Evolutionary conservation across 2,113 vertebrate genomes (phyloP), one percentile per base, ranked within the genome.

Genomic region (Microcebus tavaratra): DNA sequence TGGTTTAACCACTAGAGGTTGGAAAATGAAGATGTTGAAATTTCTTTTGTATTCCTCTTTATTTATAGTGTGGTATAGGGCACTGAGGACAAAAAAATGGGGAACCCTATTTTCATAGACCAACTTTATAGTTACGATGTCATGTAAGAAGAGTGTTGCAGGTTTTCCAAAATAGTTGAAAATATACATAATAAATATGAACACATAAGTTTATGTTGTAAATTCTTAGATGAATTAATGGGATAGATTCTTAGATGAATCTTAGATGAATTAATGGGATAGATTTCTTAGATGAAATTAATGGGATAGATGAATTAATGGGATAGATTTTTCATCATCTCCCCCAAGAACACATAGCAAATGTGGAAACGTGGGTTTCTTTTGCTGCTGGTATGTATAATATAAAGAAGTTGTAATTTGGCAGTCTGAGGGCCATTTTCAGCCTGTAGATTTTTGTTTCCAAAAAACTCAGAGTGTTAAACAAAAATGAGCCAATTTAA

Each of bases 11-110:
- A 70, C 89, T 93, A 91, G 87, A 87, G 67, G 29, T 9, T 94
- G 70, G 72, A 95, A 90, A 96, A 78, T 48, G 42, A 96, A 96
- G 94, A 91, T 84, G 73, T 68, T 55, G 42, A 79, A 85, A 89
- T 29, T 89, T 95, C 81, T 91, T 76, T 88, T 86, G 63, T 88
- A 48, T 80, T 83, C 42, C 57, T 90, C n/a, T 88, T 93, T 39
- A 84, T 94, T 53, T 89, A 50, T 34, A 83, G 39, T 61, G 36
- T 88, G 55, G 55, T 45, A n/a, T 23, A 79, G 39, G 10, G 14
- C n/a, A 65, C 0, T 42, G n/a, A 80, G 48, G 75, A 78, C 48
- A 57, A 80, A n/a, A 59, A 82, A 50, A 81, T 2, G 25, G 45
- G 68, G 70, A 88, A 59, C 10, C 7, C 59, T 36, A n/a, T 59